These are phyloP conservation scores for Pomatostomus ruficeps DNA, from an alignment of 2,113 vertebrate genomes.

Conservation along the genomic window DNA sequence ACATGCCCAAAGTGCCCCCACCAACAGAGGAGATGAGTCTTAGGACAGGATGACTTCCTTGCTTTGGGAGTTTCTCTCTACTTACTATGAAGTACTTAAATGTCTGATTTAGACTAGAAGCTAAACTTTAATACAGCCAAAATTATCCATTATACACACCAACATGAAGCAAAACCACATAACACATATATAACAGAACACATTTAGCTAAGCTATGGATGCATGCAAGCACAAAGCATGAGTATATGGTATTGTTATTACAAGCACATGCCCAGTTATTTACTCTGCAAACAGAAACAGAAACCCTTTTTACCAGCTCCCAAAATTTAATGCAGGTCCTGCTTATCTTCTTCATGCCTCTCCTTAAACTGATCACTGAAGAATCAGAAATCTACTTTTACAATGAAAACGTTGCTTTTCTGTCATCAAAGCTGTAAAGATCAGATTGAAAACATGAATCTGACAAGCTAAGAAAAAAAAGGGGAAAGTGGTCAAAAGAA, in stretches of 20 bases:
- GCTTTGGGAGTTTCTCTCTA: background rate
- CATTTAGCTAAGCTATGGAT: background rate
- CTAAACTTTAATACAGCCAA: background rate
- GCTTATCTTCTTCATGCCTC: background rate
- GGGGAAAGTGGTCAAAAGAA: background rate
- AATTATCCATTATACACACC: background rate
- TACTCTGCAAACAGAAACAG: background rate
- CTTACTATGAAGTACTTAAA: background rate
- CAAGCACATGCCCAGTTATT: background rate
- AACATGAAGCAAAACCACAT: background rate
- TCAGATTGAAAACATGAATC: background rate
- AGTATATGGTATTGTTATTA: background rate
- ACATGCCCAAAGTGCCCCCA: background rate
- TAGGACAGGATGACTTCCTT: background rate
- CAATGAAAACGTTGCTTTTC: background rate
- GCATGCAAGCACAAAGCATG: background rate
- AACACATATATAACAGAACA: no score
- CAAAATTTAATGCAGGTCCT: background rate
- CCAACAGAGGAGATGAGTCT: background rate
- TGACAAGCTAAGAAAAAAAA: background rate
- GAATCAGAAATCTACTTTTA: background rate
- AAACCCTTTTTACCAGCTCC: background rate
- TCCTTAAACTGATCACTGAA: background rate
- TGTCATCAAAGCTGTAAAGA: conserved; percentile 3
- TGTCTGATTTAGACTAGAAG: background rate